Evolutionary conservation across 2,113 vertebrate genomes (phyloP).

Genomic region (Scatophagus argus): DNA sequence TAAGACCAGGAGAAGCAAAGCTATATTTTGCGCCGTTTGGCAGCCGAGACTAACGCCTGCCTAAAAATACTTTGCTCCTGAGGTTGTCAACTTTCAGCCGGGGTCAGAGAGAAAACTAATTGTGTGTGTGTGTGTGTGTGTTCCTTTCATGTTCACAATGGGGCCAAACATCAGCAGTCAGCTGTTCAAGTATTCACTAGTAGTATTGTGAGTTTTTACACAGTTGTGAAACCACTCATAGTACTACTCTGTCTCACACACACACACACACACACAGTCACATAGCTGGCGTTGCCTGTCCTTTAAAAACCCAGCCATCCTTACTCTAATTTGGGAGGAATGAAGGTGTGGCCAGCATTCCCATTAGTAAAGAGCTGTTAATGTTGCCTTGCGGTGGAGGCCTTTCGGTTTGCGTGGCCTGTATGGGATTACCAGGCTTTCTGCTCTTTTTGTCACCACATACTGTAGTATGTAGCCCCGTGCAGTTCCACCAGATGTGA

Average conservation of each 20-base stretch:
- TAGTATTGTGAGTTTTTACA: constrained; percentile 58
- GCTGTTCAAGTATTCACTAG: constrained; percentile 63
- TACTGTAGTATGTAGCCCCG: constrained; percentile 42
- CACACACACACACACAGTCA: constrained; percentile 9
- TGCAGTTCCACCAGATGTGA: constrained; percentile 64
- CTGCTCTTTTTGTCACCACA: constrained; percentile 60
- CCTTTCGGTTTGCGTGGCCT: constrained; percentile 17
- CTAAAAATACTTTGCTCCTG: constrained; percentile 80
- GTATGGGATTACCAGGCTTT: constrained; percentile 35
- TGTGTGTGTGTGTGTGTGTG: constrained; percentile 17
- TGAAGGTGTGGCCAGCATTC: constrained; percentile 73
- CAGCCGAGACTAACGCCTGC: constrained; percentile 70
- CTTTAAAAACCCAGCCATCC: constrained; percentile 71
- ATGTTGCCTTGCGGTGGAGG: constrained; percentile 32
- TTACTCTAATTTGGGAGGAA: constrained; percentile 76
- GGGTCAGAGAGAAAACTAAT: constrained; percentile 66
- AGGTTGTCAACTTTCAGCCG: constrained; percentile 74
- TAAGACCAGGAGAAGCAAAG: constrained; percentile 65
- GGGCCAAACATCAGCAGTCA: constrained; percentile 59
- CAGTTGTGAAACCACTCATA: constrained; percentile 63
- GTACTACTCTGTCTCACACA: constrained; percentile 6
- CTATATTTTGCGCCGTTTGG: constrained; percentile 79
- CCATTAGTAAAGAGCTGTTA: constrained; percentile 73
- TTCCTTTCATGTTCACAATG: constrained; percentile 52
- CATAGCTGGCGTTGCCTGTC: constrained; percentile 62